Conservation (phyloP, 2,797 vertebrate species). For the Sebastiscus tertius region DNA sequence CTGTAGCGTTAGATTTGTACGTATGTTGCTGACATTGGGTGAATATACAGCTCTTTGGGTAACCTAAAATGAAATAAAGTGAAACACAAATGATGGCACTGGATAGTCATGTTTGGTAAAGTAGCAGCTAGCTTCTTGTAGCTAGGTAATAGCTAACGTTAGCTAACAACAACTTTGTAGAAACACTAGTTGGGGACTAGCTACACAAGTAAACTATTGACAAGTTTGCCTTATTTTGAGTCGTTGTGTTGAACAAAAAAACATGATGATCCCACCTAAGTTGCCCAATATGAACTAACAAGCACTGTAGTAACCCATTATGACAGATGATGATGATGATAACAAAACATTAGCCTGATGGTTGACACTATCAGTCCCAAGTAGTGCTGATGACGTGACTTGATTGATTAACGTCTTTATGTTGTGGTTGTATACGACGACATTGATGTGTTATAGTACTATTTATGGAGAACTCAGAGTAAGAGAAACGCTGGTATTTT, state of each 20-base stretch:
- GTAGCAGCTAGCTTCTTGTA: neutral
- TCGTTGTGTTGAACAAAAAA: too few relatives aligned
- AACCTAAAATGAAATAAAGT: accelerated
- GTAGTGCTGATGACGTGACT: neutral
- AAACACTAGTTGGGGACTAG: neutral
- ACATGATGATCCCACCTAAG: accelerated
- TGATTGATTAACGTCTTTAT: neutral
- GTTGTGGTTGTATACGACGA: neutral
- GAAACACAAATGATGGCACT: accelerated
- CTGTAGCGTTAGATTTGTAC: neutral
- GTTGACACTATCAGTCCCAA: neutral
- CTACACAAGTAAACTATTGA: too few relatives aligned
- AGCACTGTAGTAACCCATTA: neutral
- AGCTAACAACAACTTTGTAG: conserved; percentile 44
- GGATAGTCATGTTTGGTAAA: neutral
- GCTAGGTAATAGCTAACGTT: conserved; percentile 3
- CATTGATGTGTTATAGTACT: too few relatives aligned
- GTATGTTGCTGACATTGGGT: neutral
- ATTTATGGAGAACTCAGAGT: neutral
- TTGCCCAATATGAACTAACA: too few relatives aligned
- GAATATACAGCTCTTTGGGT: accelerated
- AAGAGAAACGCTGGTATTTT: neutral
- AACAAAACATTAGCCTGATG: neutral
- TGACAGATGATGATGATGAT: neutral
- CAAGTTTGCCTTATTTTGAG: too few relatives aligned